These are phyloP conservation scores for Hylia prasina DNA, from an alignment of 2,113 vertebrate species.

Conservation along the genomic window DNA sequence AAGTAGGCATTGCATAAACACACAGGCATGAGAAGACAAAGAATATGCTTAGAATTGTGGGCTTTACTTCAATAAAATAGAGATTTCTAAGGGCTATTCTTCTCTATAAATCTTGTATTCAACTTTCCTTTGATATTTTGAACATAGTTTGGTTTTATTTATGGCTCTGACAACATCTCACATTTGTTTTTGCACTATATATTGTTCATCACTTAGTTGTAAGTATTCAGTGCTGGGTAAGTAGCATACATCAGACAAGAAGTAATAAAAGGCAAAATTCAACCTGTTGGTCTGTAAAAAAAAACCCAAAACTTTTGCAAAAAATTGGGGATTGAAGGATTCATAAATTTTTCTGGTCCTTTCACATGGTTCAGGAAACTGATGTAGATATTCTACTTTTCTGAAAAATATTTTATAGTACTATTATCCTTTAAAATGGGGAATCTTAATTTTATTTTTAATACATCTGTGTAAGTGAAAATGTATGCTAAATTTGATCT, in stretches of 20 bases:
- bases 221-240: constrained; percentile 2
- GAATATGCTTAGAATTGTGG: neutral
- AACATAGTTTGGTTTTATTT: neutral
- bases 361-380: neutral
- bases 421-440: neutral
- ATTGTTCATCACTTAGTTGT: neutral
- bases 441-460: neutral
- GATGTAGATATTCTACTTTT: neutral
- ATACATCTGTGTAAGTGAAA: neutral
- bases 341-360: neutral
- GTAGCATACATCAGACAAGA: neutral
- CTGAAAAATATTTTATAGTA: neutral
- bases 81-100: neutral
- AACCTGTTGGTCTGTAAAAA: neutral
- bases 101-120: neutral
- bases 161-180: neutral
- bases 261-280: neutral
- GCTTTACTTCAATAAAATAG: neutral
- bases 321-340: neutral
- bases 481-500: neutral
- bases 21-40: neutral
- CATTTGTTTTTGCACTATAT: constrained; percentile 18
- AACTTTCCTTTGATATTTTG: neutral
- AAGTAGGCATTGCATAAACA: neutral
- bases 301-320: neutral